Percentiles rank a stretch among this genome's conserved stretches.
phyloP scores from a whole-genome alignment of 2,888 invertebrate species.

The Polymixis lichenea region DNA sequence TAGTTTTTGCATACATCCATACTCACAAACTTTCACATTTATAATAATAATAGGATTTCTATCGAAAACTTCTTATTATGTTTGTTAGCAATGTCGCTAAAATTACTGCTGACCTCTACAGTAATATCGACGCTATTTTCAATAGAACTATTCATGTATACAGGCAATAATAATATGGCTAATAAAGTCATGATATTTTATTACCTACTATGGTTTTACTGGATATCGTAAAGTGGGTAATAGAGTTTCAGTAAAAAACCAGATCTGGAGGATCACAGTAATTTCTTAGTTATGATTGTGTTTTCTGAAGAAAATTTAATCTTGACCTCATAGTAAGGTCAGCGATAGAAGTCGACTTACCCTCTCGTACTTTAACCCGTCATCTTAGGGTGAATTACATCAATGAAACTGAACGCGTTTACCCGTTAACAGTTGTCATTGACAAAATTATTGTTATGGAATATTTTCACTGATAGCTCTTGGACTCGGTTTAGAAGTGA shows the following conservation, averaged over 20 bases:
- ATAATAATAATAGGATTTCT: no score
- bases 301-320: neutral
- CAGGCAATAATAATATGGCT: conserved; percentile 10
- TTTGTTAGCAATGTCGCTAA: neutral
- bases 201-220: conserved; percentile 15
- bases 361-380: neutral
- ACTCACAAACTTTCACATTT: no score
- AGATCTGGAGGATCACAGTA: neutral
- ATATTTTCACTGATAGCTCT: no score
- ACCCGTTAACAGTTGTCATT: no score
- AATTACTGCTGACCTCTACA: neutral
- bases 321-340: neutral
- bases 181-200: conserved; percentile 21
- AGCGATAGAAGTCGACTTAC: neutral
- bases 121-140: neutral
- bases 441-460: no score
- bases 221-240: conserved; percentile 15
- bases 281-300: conserved; percentile 1
- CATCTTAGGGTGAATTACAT: neutral
- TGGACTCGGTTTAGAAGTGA: no score
- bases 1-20: no score
- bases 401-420: no score
- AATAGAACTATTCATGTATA: neutral
- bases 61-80: no score
- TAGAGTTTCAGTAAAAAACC: conserved; percentile 16